Base-by-base conservation (phyloP, 2,797 vertebrate genomes). In the Valencia hispanica region DNA sequence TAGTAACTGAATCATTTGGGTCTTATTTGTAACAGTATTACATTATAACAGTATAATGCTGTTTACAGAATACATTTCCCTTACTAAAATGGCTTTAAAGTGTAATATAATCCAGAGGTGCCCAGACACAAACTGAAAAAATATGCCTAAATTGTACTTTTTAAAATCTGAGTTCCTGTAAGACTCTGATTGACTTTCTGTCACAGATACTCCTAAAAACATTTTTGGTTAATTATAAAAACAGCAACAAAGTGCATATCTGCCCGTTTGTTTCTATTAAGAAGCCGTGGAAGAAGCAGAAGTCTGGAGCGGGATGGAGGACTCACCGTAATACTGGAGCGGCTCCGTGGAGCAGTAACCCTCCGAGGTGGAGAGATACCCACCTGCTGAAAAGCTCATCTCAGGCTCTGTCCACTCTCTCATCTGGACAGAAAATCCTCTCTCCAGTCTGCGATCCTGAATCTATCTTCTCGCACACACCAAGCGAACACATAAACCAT, bases 301-400 rank as follows among this genome's bases (percentile, higher is more conserved):
- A 39, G 43, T 22, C 14, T 4, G 41, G 18, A 39, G 73, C 2
- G 53, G 53, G 36, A 36, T 30, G n/a, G 51, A 81, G 83, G 57
- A 88, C 97, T 95, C 92, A 99, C 97, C 97, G 0, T 97, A 98
- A 88, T 96, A 97, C 86, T 96, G 96, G 12, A 96, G 87, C 10
- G 94, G 94, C 79, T 99, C 97, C 17, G 95, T 84, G 51, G 96
- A 93, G 86, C 95, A 95, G 78, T 95, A 97, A 53, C 93, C 93
- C 8, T 98, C 98, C 9, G 96, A 88, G 72, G 95, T 72, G n/a
- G 95, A 94, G 84, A 97, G 92, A 85, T 96, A 97, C 22, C 96
- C 93, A 53, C 96, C 95, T 12, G 94, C 79, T 0, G 93, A 90
- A 91, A 96, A 94, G 86, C 86, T 94, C 92, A 95, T 94, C 79